Evolutionary conservation across 2,888 invertebrate species (phyloP), one percentile per base, ranked within the genome.

Genomic region (Aleiodes testaceus): DNA sequence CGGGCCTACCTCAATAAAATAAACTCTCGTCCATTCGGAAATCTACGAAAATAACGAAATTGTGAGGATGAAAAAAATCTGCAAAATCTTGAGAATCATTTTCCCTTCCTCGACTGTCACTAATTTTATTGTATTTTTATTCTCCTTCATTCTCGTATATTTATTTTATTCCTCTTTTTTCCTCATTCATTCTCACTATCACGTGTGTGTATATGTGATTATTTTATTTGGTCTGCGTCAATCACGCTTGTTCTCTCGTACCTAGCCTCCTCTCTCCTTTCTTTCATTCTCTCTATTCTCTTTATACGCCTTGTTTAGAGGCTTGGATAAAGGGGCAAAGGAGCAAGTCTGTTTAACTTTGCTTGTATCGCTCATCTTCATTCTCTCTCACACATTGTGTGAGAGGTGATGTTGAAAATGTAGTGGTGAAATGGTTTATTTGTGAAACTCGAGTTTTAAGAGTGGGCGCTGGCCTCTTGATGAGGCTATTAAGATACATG

Each of bases 401-500:
- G n/a, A 59, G 18, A 59, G 16, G 16, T 18, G n/a, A 11, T 9
- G 59, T 14, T 36, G 47, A 20, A 63, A 42, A 20, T 45, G 44
- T 63, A 26, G 18, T 63, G 16, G 66, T 65, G 47, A 16, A 12
- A 55, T 47, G 44, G 30, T 66, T 65, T 65, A 59, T 67, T 73
- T 70, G 26, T 53, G 16, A 71, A 73, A 7, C 42, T 42, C 42
- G 36, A 30, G 42, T 70, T 65, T 68, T 68, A 45, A 42, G 30
- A 55, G 68, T 65, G 64, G 50, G 26, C 69, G 44, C 42, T 73
- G 71, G 45, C 69, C 50, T 53, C 30, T 71, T 67, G 69, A 73
- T 69, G 71, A 73, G 52, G 68, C 69, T 59, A 74, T 72, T 70
- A 74, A 69, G 64, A 72, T 74, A 69, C 72, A 65, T 63, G 53